phyloP scores from a whole-genome alignment of 2,888 invertebrate species.

The Trissolcus brochymenae region DNA sequence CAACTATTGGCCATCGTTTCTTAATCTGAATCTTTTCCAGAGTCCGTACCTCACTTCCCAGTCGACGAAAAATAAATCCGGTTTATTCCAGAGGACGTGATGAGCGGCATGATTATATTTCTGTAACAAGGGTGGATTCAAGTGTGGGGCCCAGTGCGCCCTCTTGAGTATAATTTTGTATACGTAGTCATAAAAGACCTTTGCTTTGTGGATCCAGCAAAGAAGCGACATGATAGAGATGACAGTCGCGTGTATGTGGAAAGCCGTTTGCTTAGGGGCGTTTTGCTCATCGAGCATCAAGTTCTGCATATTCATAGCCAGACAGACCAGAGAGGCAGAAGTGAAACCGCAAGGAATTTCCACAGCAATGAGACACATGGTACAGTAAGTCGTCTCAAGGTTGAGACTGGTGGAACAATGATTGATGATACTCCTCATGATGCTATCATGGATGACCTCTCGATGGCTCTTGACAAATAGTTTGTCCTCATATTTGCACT shows the following conservation, averaged over 20 bases:
- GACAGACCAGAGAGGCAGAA: conserved; percentile 79
- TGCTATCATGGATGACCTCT: conserved; percentile 77
- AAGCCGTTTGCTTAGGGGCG: conserved; percentile 67
- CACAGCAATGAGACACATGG: conserved; percentile 78
- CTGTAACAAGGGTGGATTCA: conserved; percentile 80
- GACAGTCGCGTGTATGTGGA: conserved; percentile 80
- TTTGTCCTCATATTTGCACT: conserved; percentile 77
- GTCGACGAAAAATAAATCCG: conserved; percentile 81
- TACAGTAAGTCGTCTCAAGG: conserved; percentile 78
- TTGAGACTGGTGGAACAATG: conserved; percentile 78
- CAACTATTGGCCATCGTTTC: conserved; percentile 37
- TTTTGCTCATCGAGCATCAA: conserved; percentile 65
- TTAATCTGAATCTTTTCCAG: conserved; percentile 79
- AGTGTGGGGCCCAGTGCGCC: conserved; percentile 81
- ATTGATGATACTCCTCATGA: conserved; percentile 76
- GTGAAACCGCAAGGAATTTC: conserved; percentile 82
- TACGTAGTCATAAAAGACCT: conserved; percentile 79
- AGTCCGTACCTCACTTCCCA: conserved; percentile 82
- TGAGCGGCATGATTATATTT: conserved; percentile 79
- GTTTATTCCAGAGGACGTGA: conserved; percentile 80
- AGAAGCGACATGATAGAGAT: conserved; percentile 80
- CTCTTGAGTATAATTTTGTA: conserved; percentile 79
- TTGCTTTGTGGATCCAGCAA: conserved; percentile 81
- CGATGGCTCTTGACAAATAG: conserved; percentile 78
- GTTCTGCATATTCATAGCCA: conserved; percentile 81